Conservation (phyloP, 2,888 invertebrate species). For the Seira sanloemensis region DNA sequence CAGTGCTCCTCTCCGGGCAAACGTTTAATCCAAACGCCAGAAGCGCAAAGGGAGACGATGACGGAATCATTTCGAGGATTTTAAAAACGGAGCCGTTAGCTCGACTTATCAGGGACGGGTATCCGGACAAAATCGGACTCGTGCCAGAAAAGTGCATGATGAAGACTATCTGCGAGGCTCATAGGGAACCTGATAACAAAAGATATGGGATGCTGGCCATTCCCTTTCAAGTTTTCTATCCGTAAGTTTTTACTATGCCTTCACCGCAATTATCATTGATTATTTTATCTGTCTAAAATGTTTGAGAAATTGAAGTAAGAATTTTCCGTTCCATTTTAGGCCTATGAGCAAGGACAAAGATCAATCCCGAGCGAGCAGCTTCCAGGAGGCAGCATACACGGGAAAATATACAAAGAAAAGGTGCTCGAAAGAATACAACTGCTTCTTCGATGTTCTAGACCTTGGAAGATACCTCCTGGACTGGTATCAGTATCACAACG, state of each 20-base stretch:
- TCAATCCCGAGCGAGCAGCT: slow-evolving; percentile 32
- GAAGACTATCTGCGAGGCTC: slow-evolving; percentile 64
- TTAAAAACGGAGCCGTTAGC: slow-evolving; percentile 50
- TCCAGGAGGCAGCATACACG: slow-evolving; percentile 57
- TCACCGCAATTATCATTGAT: too few relatives aligned
- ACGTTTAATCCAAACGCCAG: slow-evolving; percentile 46
- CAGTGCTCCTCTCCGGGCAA: slow-evolving; percentile 56
- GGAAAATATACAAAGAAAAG: slow-evolving; percentile 61
- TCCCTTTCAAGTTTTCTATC: slow-evolving; percentile 61
- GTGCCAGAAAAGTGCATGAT: slow-evolving; percentile 57
- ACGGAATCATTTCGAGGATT: slow-evolving; percentile 35
- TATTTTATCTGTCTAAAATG: neutral
- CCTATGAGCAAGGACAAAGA: slow-evolving; percentile 21
- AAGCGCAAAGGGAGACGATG: slow-evolving; percentile 25
- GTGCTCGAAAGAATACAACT: slow-evolving; percentile 64
- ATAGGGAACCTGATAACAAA: slow-evolving; percentile 53
- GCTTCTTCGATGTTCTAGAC: slow-evolving; percentile 68
- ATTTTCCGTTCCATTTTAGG: slow-evolving; percentile 22
- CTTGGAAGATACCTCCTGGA: slow-evolving; percentile 63
- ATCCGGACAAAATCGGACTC: slow-evolving; percentile 55
- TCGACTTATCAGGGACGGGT: slow-evolving; percentile 26
- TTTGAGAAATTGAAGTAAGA: neutral
- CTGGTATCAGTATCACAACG: slow-evolving; percentile 63
- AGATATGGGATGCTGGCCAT: slow-evolving; percentile 58
- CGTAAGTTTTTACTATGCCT: slow-evolving; percentile 41